Evolutionary conservation across 1,140 invertebrate species (phyloP).

Genomic region (Lordiphosa mommai): DNA sequence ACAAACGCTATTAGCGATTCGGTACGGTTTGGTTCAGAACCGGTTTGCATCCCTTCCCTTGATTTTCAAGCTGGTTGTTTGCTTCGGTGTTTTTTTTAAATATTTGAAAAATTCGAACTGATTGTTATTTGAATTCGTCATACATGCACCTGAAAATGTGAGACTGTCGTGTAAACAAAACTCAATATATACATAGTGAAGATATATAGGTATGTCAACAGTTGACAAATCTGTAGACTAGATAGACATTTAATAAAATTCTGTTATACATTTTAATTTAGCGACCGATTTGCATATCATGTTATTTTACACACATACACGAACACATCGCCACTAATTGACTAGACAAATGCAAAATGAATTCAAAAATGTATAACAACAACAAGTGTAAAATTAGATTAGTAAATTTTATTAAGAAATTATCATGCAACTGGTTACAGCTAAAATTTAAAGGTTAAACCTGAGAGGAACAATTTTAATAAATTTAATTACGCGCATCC

Average conservation of each 20-base stretch:
- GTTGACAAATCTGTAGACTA: slow-evolving; percentile 16
- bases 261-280: slow-evolving; percentile 41
- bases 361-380: not conserved
- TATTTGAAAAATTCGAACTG: too few relatives aligned
- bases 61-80: too few relatives aligned
- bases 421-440: slow-evolving; percentile 18
- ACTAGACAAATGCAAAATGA: slow-evolving; percentile 39
- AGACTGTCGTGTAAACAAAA: slow-evolving; percentile 6
- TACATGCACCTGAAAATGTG: not conserved
- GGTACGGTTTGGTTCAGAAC: too few relatives aligned
- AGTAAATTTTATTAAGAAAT: slow-evolving; percentile 44
- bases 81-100: too few relatives aligned
- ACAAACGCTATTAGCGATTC: too few relatives aligned
- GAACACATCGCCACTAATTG: slow-evolving; percentile 36
- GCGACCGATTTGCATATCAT: slow-evolving; percentile 31
- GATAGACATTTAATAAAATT: slow-evolving; percentile 49
- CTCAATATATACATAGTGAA: too few relatives aligned
- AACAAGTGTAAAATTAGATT: slow-evolving; percentile 40
- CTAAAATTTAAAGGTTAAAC: slow-evolving; percentile 15
- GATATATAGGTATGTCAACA: too few relatives aligned
- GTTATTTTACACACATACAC: slow-evolving; percentile 30
- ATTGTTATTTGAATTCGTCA: too few relatives aligned
- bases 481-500: too few relatives aligned
- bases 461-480: too few relatives aligned
- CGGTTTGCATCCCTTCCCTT: too few relatives aligned